Conservation (phyloP, 1,140 invertebrate species). For the Drosophila tristis region DNA sequence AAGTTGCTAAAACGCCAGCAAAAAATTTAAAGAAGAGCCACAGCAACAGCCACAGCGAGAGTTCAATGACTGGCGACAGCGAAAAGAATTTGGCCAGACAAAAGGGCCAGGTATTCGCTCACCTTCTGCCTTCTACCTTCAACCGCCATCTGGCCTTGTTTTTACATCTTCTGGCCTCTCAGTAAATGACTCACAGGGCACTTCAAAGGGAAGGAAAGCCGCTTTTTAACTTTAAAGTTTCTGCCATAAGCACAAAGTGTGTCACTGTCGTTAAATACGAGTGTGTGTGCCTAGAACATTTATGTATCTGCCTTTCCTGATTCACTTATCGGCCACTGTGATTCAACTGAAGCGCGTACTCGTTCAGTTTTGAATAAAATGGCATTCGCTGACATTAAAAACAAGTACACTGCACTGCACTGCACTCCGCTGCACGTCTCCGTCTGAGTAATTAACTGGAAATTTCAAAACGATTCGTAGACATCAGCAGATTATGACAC, state of each 20-base stretch:
- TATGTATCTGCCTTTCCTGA: neutral
- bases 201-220: slow-evolving; percentile 15
- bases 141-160: too few species aligned
- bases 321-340: slow-evolving; percentile 7
- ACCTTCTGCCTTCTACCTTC: slow-evolving; percentile 8
- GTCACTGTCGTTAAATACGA: slow-evolving; percentile 24
- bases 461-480: slow-evolving; percentile 25
- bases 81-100: slow-evolving; percentile 24
- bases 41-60: slow-evolving; percentile 31
- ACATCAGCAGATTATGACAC: slow-evolving; percentile 27
- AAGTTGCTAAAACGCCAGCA: slow-evolving; percentile 51
- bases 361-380: slow-evolving; percentile 14
- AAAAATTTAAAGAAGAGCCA: slow-evolving; percentile 18
- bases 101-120: slow-evolving; percentile 50
- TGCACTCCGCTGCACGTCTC: slow-evolving; percentile 12
- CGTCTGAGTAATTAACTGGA: slow-evolving; percentile 42
- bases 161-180: too few species aligned
- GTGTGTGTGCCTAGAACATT: slow-evolving; percentile 3
- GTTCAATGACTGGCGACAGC: slow-evolving; percentile 63
- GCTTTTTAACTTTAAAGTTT: slow-evolving; percentile 4
- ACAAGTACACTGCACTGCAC: slow-evolving; percentile 12
- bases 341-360: slow-evolving; percentile 10
- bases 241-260: slow-evolving; percentile 11
- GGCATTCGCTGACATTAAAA: slow-evolving; percentile 28
- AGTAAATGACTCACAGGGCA: slow-evolving; percentile 27